A percentile compares a stretch with the other conserved stretches of the same genome.
These are phyloP conservation scores for Tenthredo mesomela DNA, from an alignment of 2,888 invertebrate species.

Conservation along the genomic window DNA sequence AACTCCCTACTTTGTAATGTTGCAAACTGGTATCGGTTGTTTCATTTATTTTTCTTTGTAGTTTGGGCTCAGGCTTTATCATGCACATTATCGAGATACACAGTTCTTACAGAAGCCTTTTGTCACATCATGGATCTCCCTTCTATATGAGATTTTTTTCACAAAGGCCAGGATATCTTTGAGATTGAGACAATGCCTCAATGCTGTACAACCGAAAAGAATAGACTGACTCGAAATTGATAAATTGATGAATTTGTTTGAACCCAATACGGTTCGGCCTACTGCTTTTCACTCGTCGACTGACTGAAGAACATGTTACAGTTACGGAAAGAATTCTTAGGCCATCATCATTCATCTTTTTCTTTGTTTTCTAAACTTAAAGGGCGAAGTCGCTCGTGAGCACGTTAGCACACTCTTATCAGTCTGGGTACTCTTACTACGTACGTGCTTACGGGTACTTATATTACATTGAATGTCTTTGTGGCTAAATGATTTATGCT, in stretches of 20 bases:
- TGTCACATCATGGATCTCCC: neutral
- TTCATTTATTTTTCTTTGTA: neutral
- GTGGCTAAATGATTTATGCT: constrained; percentile 9
- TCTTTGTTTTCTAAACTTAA: neutral
- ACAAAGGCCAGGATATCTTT: neutral
- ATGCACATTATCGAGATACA: neutral
- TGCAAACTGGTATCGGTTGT: neutral
- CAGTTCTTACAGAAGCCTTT: neutral
- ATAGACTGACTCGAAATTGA: neutral
- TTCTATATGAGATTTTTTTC: neutral
- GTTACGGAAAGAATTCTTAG: neutral
- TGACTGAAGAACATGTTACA: neutral
- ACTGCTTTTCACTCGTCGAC: neutral
- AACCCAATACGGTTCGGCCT: neutral
- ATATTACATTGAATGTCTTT: constrained; percentile 39
- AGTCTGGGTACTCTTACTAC: constrained; percentile 19
- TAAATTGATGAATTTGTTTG: neutral
- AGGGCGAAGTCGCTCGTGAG: constrained; percentile 15
- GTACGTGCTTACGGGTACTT: constrained; percentile 1
- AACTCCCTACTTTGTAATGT: neutral
- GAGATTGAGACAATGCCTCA: neutral
- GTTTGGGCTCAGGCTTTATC: neutral
- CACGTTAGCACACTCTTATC: neutral
- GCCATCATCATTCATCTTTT: neutral
- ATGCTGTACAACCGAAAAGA: neutral